Base-by-base conservation (phyloP, 1,140 invertebrate genomes). In the Drosophila parvula region DNA sequence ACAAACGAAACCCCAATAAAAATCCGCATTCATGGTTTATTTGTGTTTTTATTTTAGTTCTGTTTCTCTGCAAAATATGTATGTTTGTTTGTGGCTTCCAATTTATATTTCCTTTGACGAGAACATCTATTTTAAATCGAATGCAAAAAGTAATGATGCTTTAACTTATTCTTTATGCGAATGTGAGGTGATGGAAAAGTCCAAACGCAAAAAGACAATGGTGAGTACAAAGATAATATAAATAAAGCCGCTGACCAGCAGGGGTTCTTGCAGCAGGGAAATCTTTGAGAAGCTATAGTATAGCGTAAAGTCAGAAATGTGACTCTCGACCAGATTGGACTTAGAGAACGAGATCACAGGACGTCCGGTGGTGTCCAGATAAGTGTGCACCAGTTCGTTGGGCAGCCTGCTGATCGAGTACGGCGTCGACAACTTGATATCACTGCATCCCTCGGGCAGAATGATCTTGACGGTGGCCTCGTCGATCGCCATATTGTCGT, bases 401-500 rank as follows among this genome's bases (percentile, higher is more conserved):
- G 95, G 92, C 12, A 95, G 92, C 55, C 97, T 94, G 27, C 95
- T 94, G 0, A 98, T 95, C 22, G 94, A 90, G 92, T 97, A 99
- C 3, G 98, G 98, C 4, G 97, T 94, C 43, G 94, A 94, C 1
- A 99, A 80, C 79, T 97, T 94, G 30, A 99, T 95, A 91, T 97
- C 95, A 10, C 95, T 95, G 28, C 96, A 94, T 27, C 98, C 98
- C 93, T 99, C 99, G 0, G 99, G 99, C 44, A 99, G 93, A 85
- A 99, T 98, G 43, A 99, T 95, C 90, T 96, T 97, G 2, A 99
- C 95, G 22, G 95, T 93, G n/a, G 98, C 92, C 74, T 99, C 95
- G 86, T 99, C 98, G 59, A 99, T 95, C 44, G 97, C 94, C 96
- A 99, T 98, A 86, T 99, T 98, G 93, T 99, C 98, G 93, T 96